phyloP scores from a whole-genome alignment of 1,140 invertebrate species.

The Argopecten irradians region DNA sequence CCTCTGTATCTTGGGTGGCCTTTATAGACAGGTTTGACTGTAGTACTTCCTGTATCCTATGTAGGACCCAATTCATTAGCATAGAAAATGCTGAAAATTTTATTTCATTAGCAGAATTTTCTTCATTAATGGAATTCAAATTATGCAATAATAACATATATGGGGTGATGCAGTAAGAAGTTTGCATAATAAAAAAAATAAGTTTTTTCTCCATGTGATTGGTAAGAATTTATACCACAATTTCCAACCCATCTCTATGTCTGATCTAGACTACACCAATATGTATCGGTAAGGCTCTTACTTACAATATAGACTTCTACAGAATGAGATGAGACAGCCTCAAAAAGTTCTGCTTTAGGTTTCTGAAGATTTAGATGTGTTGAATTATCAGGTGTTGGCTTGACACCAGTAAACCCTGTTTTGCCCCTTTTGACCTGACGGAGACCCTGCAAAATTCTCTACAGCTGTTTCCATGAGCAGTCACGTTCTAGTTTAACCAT shows the following conservation, averaged over 20 bases:
- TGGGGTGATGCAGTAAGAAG: too few relatives aligned
- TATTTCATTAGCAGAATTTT: too few relatives aligned
- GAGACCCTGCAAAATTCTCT: not conserved
- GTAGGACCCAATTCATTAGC: too few relatives aligned
- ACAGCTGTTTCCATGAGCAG: not conserved
- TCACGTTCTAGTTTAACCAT: slow-evolving; percentile 16
- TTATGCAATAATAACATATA: too few relatives aligned
- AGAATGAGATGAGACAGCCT: too few relatives aligned
- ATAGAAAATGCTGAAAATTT: too few relatives aligned
- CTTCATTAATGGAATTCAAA: too few relatives aligned
- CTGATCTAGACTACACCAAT: not conserved
- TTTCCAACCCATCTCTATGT: not conserved
- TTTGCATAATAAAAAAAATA: too few relatives aligned
- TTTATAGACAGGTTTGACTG: too few relatives aligned
- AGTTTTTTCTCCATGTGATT: too few relatives aligned
- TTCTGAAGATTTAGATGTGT: not conserved
- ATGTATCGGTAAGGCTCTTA: not conserved
- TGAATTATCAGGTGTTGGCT: not conserved
- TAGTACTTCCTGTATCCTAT: too few relatives aligned
- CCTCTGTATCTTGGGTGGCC: too few relatives aligned
- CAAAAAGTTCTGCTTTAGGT: not conserved
- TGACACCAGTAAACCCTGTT: not conserved
- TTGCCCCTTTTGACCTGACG: not conserved
- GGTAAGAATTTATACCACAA: not conserved
- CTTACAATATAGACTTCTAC: not conserved